These are phyloP conservation scores for Formica selysi DNA, from an alignment of 1,140 invertebrate species.

Conservation along the genomic window DNA sequence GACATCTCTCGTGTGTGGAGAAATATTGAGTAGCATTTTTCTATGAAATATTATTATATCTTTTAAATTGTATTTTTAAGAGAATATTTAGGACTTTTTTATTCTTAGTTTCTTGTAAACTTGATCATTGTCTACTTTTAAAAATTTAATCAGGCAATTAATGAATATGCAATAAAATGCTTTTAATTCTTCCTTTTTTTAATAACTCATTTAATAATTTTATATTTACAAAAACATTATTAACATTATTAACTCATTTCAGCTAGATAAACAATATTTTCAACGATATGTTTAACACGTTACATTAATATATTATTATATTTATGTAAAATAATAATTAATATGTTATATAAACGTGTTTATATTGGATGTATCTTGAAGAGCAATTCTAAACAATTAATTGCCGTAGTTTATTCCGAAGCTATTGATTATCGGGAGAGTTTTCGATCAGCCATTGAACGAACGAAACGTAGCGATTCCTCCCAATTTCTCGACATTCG, in stretches of 20 bases:
- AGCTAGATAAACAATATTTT: neutral
- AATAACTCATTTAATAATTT: neutral
- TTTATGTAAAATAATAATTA: neutral
- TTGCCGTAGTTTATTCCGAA: neutral
- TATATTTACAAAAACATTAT: conserved; percentile 9
- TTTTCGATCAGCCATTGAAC: conserved; percentile 6
- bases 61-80: neutral
- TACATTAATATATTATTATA: neutral
- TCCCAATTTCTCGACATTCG: conserved; percentile 42
- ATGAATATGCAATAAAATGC: neutral
- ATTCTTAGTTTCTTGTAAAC: neutral
- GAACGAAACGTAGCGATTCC: conserved; percentile 6
- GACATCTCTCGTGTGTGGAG: neutral
- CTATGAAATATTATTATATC: conserved; percentile 23
- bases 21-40: neutral
- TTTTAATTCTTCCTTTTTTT: neutral
- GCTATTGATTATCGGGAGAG: conserved; percentile 1
- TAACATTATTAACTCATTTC: conserved; percentile 6
- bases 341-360: neutral
- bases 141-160: neutral
- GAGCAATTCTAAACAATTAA: conserved; percentile 22
- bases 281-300: neutral
- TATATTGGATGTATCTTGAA: neutral
- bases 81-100: neutral
- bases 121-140: neutral